These are phyloP conservation scores for Actias luna DNA, from an alignment of 2,888 invertebrate genomes.

Conservation along the genomic window DNA sequence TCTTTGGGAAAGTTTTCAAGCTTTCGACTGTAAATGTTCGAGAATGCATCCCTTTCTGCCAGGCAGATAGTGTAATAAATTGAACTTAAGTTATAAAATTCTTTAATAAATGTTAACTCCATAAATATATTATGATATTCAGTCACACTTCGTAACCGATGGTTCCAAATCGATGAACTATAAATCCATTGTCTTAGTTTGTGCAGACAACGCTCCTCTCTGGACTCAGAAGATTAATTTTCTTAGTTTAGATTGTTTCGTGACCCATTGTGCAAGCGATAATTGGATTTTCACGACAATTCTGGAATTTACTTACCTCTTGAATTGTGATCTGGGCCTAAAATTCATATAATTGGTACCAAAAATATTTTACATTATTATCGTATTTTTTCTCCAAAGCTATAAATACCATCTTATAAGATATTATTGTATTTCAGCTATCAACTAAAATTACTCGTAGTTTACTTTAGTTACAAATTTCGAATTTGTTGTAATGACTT, in stretches of 20 bases:
- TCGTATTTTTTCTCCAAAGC: background rate
- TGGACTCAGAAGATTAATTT: conserved; percentile 81
- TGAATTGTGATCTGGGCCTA: conserved; percentile 48
- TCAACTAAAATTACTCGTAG: background rate
- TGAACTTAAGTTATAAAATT: no score
- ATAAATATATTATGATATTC: conserved; percentile 51
- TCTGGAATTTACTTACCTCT: conserved; percentile 76
- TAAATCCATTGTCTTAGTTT: conserved; percentile 82
- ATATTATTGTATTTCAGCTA: no score
- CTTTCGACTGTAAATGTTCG: no score
- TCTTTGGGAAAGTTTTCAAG: no score
- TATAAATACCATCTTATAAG: no score
- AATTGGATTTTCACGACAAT: conserved; percentile 79
- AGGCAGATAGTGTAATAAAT: no score
- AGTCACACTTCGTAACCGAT: conserved; percentile 58
- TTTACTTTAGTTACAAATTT: no score
- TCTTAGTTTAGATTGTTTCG: conserved; percentile 82
- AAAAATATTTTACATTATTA: background rate
- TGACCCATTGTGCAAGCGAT: conserved; percentile 80
- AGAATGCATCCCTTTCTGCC: no score
- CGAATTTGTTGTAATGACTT: no score
- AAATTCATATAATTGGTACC: conserved; percentile 38
- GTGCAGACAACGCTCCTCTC: conserved; percentile 75
- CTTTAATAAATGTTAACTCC: no score
- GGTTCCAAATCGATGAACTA: conserved; percentile 79